phyloP scores from a whole-genome alignment of 1,140 invertebrate genomes.

The Aporrectodea caliginosa region DNA sequence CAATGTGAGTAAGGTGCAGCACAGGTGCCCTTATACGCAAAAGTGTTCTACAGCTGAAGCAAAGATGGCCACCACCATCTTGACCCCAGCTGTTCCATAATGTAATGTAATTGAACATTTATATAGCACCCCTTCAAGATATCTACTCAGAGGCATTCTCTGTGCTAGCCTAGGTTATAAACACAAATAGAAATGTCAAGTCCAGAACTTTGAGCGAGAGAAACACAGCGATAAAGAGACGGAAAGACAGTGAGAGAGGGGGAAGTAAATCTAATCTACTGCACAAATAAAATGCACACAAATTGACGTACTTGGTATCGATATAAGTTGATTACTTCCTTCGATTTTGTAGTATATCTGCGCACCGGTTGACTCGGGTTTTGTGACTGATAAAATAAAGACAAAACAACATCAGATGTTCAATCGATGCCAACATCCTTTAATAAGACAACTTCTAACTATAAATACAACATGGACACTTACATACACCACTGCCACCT shows the following conservation, averaged over 20 bases:
- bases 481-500: background rate
- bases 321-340: background rate
- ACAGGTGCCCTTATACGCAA: no score
- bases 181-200: no score
- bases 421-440: background rate
- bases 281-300: background rate
- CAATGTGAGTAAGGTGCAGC: no score
- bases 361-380: background rate
- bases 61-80: no score
- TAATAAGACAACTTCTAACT: background rate
- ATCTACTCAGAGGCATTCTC: no score
- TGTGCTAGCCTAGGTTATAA: no score
- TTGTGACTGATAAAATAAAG: background rate
- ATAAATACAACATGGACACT: background rate
- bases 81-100: no score
- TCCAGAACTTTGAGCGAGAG: no score
- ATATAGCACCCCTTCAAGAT: no score
- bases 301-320: background rate
- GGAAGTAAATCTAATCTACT: background rate
- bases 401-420: background rate
- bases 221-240: no score
- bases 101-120: no score
- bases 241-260: background rate
- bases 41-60: background rate
- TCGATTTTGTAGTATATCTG: background rate